Percentiles rank a stretch among this genome's conserved stretches.
These are phyloP conservation scores for Acanthurus lineatus DNA, from an alignment of 2,797 vertebrate genomes.

Conservation along the genomic window DNA sequence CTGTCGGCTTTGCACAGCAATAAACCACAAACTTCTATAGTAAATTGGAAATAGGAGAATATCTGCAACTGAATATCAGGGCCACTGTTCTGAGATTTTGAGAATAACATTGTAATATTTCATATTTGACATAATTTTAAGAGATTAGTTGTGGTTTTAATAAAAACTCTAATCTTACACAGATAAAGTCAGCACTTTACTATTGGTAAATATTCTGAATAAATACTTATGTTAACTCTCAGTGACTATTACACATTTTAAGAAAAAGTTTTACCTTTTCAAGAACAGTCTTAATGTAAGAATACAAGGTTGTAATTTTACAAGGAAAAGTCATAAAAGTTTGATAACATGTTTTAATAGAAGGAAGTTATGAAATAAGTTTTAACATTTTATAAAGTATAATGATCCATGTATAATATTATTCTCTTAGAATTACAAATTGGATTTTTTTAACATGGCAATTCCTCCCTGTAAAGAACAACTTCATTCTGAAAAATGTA, in stretches of 20 bases:
- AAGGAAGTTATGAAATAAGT: background rate
- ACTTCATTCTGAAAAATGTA: background rate
- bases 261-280: no score
- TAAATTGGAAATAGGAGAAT: constrained; percentile 55
- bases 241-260: no score
- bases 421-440: background rate
- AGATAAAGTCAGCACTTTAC: background rate
- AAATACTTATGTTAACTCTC: no score
- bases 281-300: background rate
- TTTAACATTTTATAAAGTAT: background rate
- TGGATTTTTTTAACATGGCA: background rate
- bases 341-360: background rate
- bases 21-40: constrained; percentile 39
- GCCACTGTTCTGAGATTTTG: background rate
- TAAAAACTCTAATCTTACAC: background rate
- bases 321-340: background rate
- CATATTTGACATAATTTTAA: background rate
- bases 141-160: background rate
- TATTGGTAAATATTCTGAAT: no score
- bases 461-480: background rate
- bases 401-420: no score
- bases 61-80: background rate
- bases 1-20: constrained; percentile 44
- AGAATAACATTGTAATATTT: background rate
- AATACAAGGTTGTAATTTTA: background rate